A percentile compares a stretch with the other conserved stretches of the same genome.
Evolutionary conservation across 2,113 vertebrate species (phyloP).

Genomic region (Erinaceus europaeus): DNA sequence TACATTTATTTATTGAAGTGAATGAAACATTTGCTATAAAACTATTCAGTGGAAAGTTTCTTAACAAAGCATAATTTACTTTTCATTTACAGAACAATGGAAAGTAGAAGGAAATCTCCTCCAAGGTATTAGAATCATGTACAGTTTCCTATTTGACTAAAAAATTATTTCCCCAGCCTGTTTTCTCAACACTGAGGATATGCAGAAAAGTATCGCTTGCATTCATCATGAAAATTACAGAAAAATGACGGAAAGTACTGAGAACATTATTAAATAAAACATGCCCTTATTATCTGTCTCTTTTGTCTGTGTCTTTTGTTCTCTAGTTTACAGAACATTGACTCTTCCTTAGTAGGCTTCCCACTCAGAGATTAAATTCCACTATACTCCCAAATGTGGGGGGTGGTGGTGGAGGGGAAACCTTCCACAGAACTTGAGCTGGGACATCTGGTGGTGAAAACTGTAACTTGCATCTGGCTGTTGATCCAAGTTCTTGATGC

Average conservation of each 20-base stretch:
- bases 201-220: slow-evolving; percentile 56
- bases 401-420: slow-evolving; percentile 51
- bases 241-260: slow-evolving; percentile 60
- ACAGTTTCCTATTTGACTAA: slow-evolving; percentile 70
- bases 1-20: slow-evolving; percentile 77
- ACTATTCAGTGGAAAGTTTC: slow-evolving; percentile 69
- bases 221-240: slow-evolving; percentile 74
- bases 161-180: slow-evolving; percentile 74
- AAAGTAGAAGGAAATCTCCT: slow-evolving; percentile 76
- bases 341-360: slow-evolving; percentile 56
- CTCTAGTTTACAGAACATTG: slow-evolving; percentile 70
- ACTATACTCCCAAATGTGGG: slow-evolving; percentile 51
- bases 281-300: slow-evolving; percentile 72
- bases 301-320: slow-evolving; percentile 67
- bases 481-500: neutral
- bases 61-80: slow-evolving; percentile 78
- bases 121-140: slow-evolving; percentile 71
- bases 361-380: slow-evolving; percentile 66
- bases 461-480: neutral
- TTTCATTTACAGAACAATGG: slow-evolving; percentile 76
- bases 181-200: slow-evolving; percentile 71
- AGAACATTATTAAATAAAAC: slow-evolving; percentile 71
- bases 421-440: slow-evolving; percentile 47
- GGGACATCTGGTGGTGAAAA: slow-evolving; percentile 65
- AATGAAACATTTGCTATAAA: slow-evolving; percentile 76